Evolutionary conservation across 2,888 invertebrate genomes (phyloP).

Genomic region (Cosmia trapezina): DNA sequence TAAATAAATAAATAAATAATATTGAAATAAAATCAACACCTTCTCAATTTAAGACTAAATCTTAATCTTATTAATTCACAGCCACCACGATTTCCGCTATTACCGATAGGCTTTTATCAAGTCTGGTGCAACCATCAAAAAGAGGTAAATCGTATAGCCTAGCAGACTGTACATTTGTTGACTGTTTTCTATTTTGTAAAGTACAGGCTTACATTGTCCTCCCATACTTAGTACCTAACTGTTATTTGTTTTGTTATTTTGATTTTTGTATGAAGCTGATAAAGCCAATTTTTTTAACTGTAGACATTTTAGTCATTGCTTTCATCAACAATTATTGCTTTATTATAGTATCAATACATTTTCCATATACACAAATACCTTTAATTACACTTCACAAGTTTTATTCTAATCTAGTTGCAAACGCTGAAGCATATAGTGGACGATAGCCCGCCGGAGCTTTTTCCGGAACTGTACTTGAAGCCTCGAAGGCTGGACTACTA

Average conservation of each 20-base stretch:
- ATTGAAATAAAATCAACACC: not conserved
- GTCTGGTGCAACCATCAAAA: constrained; percentile 86
- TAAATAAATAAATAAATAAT: no score
- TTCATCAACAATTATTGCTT: not conserved
- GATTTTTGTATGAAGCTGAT: not conserved
- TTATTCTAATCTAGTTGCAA: constrained; percentile 74
- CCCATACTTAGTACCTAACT: no score
- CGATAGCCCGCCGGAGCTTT: constrained; percentile 88
- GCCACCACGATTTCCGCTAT: constrained; percentile 83
- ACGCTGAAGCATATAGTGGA: constrained; percentile 85
- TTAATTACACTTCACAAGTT: not conserved
- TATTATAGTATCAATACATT: not conserved
- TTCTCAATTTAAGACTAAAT: not conserved
- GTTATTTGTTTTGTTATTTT: no score
- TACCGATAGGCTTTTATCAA: constrained; percentile 79
- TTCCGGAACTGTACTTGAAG: constrained; percentile 89
- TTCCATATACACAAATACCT: not conserved
- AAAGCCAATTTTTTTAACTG: not conserved
- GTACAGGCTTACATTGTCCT: no score
- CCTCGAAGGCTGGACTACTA: constrained; percentile 87
- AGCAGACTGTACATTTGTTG: no score
- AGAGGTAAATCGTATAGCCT: constrained; percentile 79
- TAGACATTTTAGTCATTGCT: not conserved
- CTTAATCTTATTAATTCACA: constrained; percentile 67
- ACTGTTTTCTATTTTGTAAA: no score